A percentile compares a stretch with the other conserved stretches of the same genome.
Evolutionary conservation across 2,113 vertebrate genomes (phyloP).

Genomic region (Hyperoodon ampullatus): DNA sequence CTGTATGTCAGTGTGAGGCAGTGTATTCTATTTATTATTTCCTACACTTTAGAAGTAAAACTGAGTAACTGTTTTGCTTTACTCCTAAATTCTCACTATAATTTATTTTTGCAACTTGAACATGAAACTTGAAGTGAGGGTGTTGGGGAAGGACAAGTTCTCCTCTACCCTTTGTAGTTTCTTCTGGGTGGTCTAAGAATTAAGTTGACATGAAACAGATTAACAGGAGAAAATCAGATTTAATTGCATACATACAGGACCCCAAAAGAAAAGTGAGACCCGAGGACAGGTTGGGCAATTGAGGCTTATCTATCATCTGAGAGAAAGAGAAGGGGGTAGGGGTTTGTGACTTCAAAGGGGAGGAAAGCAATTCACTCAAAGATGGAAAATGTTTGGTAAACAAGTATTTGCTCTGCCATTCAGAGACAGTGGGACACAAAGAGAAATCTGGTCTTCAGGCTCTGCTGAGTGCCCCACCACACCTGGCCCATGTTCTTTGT

Average conservation of each 20-base stretch:
- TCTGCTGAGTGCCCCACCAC: not conserved
- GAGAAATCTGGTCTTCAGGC: not conserved
- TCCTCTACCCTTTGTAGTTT: not conserved
- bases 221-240: not conserved
- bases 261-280: not conserved
- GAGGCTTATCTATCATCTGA: not conserved
- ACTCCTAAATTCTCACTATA: not conserved
- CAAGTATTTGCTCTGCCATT: not conserved
- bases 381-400: not conserved
- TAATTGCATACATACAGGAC: not conserved
- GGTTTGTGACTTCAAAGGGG: not conserved
- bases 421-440: not conserved
- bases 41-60: not conserved
- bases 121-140: conserved; percentile 3
- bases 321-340: not conserved
- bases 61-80: not conserved
- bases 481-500: not conserved
- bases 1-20: not conserved
- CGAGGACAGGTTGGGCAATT: not conserved
- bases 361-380: not conserved
- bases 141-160: not conserved
- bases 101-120: not conserved
- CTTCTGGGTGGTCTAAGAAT: not conserved
- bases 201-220: not conserved
- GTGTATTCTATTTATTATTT: not conserved